These are phyloP conservation scores for Porites cylindrica DNA, from an alignment of 92 coral and sea anemone species.

Conservation along the genomic window DNA sequence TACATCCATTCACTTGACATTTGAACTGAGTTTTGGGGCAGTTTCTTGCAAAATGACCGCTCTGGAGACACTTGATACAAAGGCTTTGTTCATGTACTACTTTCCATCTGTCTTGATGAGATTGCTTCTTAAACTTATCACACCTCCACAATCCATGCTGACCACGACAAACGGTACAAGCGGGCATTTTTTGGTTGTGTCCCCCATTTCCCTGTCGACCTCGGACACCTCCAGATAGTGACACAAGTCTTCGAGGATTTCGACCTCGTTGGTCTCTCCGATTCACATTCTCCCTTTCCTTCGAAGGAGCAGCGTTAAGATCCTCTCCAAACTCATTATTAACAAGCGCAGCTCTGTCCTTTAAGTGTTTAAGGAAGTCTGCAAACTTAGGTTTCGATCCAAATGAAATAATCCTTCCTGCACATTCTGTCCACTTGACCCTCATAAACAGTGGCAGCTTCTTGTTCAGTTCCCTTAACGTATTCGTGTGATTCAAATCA, in stretches of 20 bases:
- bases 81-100: background rate
- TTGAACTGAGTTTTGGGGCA: no score
- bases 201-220: conserved; percentile 2
- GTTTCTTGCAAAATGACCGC: conserved; percentile 61
- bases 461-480: conserved; percentile 54
- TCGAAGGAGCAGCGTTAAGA: conserved; percentile 16
- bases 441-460: conserved; percentile 70
- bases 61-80: conserved; percentile 41
- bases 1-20: conserved; percentile 52
- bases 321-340: conserved; percentile 81
- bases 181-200: conserved; percentile 7
- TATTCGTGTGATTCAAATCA: conserved; percentile 70
- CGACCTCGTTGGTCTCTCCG: conserved; percentile 16
- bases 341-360: conserved; percentile 68
- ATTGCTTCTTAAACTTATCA: conserved; percentile 48
- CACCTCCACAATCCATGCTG: conserved; percentile 76
- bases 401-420: conserved; percentile 66
- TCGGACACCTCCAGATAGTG: conserved; percentile 20
- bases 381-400: conserved; percentile 63
- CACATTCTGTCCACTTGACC: conserved; percentile 75
- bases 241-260: background rate
- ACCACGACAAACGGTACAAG: conserved; percentile 49
- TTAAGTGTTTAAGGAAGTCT: conserved; percentile 57
- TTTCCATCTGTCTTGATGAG: conserved; percentile 18
- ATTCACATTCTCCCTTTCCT: conserved; percentile 25